Conservation (phyloP, 2,113 vertebrate genomes). For the Pseudonaja textilis region DNA sequence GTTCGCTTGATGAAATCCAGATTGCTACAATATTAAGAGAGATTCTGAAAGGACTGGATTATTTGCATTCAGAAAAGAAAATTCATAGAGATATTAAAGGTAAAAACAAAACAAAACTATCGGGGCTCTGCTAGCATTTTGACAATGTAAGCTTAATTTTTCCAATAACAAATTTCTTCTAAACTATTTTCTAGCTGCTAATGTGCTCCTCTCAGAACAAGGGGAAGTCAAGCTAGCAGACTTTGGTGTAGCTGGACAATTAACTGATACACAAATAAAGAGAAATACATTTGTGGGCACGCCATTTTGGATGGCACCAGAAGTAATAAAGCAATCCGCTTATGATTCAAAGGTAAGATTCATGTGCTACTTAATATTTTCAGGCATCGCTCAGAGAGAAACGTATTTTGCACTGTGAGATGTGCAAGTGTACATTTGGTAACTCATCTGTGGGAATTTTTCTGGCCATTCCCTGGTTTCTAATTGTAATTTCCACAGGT, state of each 20-base stretch:
- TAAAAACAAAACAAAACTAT: conserved; percentile 50
- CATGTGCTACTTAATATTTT: background rate
- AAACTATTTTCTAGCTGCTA: conserved; percentile 81
- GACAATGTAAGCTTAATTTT: background rate
- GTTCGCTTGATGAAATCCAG: conserved; percentile 90
- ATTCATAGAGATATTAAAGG: conserved; percentile 99
- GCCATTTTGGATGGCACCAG: conserved; percentile 98
- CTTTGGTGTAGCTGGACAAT: conserved; percentile 95
- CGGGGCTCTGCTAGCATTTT: background rate
- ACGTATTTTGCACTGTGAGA: background rate
- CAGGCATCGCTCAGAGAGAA: accelerated
- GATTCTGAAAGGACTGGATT: conserved; percentile 95
- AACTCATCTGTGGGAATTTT: background rate
- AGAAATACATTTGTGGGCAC: conserved; percentile 97
- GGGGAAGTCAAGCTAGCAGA: conserved; percentile 96
- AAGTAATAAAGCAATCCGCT: conserved; percentile 95
- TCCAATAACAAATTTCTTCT: conserved; percentile 15
- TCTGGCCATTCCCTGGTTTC: background rate
- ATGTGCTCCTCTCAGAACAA: conserved; percentile 93
- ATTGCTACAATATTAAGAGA: conserved; percentile 96
- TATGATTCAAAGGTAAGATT: conserved; percentile 92
- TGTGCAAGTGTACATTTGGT: background rate
- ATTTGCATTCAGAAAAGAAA: conserved; percentile 98
- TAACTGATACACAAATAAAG: conserved; percentile 97
- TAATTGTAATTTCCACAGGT: background rate